Conservation (phyloP, 2,113 vertebrate species). For the Heterocephalus glaber region DNA sequence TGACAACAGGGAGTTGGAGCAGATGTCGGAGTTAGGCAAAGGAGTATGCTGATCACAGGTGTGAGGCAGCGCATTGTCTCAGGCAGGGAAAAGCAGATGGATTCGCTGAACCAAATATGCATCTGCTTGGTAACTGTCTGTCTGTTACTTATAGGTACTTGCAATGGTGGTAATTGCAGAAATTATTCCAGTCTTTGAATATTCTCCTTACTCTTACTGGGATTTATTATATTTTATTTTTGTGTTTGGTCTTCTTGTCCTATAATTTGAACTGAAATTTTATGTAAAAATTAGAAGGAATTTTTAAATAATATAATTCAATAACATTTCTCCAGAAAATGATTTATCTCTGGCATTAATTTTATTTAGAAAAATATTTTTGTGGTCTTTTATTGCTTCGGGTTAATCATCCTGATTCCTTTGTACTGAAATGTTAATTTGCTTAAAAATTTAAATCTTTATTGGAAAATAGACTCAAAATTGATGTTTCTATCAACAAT, state of each 20-base stretch:
- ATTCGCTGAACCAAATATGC: background rate
- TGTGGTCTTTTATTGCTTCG: background rate
- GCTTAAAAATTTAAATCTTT: background rate
- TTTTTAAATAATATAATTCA: background rate
- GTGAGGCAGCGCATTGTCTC: background rate
- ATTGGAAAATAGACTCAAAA: background rate
- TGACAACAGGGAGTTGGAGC: background rate
- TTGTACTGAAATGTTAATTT: background rate
- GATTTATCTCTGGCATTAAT: background rate
- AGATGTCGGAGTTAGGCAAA: background rate
- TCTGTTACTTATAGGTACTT: background rate
- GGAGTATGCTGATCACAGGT: background rate
- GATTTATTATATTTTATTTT: background rate
- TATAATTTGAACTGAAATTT: background rate
- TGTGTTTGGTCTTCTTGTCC: background rate
- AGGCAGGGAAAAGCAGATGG: background rate
- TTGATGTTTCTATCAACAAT: background rate
- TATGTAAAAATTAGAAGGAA: slow-evolving; percentile 17
- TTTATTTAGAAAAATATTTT: background rate
- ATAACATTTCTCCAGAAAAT: background rate
- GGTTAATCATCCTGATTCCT: background rate
- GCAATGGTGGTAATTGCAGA: background rate
- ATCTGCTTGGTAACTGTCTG: background rate
- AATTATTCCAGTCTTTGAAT: background rate
- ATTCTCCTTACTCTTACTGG: background rate